Evolutionary conservation across 2,113 vertebrate genomes (phyloP), one percentile per base, ranked within the genome.

Genomic region (Brachirus orientalis): DNA sequence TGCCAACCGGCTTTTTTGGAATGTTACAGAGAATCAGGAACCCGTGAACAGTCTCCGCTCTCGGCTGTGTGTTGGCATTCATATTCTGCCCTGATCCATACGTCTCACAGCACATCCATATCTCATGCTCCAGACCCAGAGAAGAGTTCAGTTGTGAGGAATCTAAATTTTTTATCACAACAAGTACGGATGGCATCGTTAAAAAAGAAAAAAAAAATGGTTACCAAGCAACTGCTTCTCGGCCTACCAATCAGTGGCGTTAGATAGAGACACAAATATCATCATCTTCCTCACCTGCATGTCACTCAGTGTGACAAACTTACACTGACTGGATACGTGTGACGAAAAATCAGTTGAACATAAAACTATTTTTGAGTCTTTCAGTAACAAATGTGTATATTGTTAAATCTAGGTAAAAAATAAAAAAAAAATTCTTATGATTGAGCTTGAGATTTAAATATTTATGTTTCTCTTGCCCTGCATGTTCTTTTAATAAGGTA

Each of bases 191-290:
- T 85, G 80, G 86, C 76, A 85, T 91, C 52, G 56, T 88, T 86
- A 88, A 43, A 92, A 90, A 88, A 53, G 91, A 90, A 28, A 2
- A 28, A 28, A 28, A 28, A 28, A 2, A 28, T 54, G 72, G 92
- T 94, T 92, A 91, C 93, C 83, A 91, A 86, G 93, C 92, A 93
- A 93, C 92, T 88, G 90, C 88, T 86, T 81, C 86, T 63, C 57
- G 60, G 75, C 71, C 88, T 84, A 70, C 85, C 88, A 87, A 91
- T 92, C 83, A 90, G 75, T 63, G 5, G 61, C 54, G 80, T 82
- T 79, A 83, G 80, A 79, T 81, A 73, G 67, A 81, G 70, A 71
- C 70, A 72, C 83, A 82, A 72, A 80, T 56, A 78, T 69, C 59
- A 74, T 69, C 75, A 68, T 53, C 54, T 45, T 66, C 48, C 72